Base-by-base conservation (phyloP, 2,888 invertebrate species). In the Dysmachus trigonus region DNA sequence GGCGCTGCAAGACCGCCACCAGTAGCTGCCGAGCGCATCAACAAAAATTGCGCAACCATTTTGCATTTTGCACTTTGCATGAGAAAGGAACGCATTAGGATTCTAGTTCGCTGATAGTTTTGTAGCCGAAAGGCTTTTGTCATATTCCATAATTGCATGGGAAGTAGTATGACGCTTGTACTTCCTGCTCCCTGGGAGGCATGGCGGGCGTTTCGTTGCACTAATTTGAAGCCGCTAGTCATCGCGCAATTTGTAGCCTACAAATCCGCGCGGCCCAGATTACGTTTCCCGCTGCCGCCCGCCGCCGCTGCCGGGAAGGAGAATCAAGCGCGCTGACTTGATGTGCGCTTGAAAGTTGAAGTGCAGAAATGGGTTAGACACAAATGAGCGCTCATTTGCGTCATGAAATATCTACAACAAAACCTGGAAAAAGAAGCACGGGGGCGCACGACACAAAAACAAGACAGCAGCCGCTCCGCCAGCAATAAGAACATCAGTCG, bases 301-400 rank as follows among this genome's bases (percentile, higher is more conserved):
- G 27, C 3, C 15, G 30, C 15, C 15, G 47, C 3, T 8, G 31
- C 6, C 15, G 22, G 76, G n/a, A 38, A 1, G 13, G 33, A 13
- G 22, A 18, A 5, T 22, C n/a, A 0, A 18, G 27, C 35, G 38
- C 27, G 22, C 5, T 33, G n/a, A 10, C 35, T 27, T 76, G 38
- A 30, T 81, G 22, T 81, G 31, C n/a, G 53, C 62, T 35, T 51
- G 81, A 81, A 81, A 33, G 35, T 35, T 51, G 81, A 81, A 81
- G 31, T 62, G 53, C 53, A 62, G 53, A 81, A 81, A 30, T 53
- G 53, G 81, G 81, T 81, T 81, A 81, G 53, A 81, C 81, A 62
- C 53, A 81, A 81, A 81, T 81, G 81, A 81, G 81, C 81, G 33
- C 62, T 81, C 33, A 62, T 81, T 81, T 81, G 33, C 62, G 53